A percentile compares a stretch with the other conserved stretches of the same genome.
Conservation (phyloP, 2,113 vertebrate genomes). For the Pteropus alecto region DNA sequence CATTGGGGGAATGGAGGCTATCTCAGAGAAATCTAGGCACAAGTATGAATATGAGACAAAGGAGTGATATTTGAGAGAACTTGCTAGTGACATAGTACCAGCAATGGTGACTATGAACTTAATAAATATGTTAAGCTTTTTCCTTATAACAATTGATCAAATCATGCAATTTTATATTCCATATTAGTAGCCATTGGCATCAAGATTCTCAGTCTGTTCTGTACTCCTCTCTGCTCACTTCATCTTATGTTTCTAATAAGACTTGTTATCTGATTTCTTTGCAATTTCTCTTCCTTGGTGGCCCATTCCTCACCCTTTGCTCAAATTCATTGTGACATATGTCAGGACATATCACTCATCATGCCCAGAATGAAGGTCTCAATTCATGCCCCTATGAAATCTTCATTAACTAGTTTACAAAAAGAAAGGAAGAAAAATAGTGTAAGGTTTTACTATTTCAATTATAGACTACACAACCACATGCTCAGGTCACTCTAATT, state of each 20-base stretch:
- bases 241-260: background rate
- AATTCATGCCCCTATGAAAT: background rate
- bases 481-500: background rate
- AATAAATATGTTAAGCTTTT: background rate
- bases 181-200: background rate
- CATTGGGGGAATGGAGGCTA: background rate
- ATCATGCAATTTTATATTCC: background rate
- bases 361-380: background rate
- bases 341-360: background rate
- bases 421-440: background rate
- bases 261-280: background rate
- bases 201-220: background rate
- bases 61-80: background rate
- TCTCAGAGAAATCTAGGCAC: background rate
- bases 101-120: background rate
- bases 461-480: background rate
- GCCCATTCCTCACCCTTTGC: background rate
- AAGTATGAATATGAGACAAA: background rate
- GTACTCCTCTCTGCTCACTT: background rate
- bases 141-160: background rate
- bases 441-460: background rate
- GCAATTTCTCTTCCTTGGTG: background rate
- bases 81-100: background rate
- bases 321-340: slow-evolving; percentile 5
- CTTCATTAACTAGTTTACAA: background rate